phyloP scores from a whole-genome alignment of 2,888 invertebrate species.

The Nowickia ferox region DNA sequence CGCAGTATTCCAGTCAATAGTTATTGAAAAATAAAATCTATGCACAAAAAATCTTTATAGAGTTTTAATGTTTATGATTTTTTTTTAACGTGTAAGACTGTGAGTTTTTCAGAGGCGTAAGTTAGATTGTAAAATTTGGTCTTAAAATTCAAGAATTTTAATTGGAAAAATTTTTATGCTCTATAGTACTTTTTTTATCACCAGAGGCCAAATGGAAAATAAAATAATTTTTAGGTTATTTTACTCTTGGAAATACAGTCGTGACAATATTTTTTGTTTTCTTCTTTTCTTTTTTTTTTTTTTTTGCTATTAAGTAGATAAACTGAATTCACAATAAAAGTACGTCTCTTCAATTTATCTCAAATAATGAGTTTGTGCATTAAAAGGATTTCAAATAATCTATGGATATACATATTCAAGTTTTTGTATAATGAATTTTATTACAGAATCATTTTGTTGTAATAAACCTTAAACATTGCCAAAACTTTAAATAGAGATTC shows the following conservation, averaged over 20 bases:
- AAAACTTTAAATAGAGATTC: neutral
- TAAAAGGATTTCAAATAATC: neutral
- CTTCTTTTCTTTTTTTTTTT: conserved; percentile 25
- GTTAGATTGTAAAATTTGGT: conserved; percentile 60
- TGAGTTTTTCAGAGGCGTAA: conserved; percentile 58
- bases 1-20: conserved; percentile 39
- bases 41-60: conserved; percentile 55
- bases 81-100: conserved; percentile 17
- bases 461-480: neutral
- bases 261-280: too few relatives aligned
- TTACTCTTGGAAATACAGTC: conserved; percentile 41
- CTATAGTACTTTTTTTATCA: conserved; percentile 23
- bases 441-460: neutral
- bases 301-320: neutral
- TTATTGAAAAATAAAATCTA: conserved; percentile 46
- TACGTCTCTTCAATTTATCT: neutral
- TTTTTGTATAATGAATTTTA: neutral
- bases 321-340: neutral
- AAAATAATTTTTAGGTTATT: conserved; percentile 28
- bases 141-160: conserved; percentile 67
- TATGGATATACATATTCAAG: too few relatives aligned
- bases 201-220: conserved; percentile 25
- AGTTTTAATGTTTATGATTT: conserved; percentile 56
- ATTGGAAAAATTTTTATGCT: conserved; percentile 64
- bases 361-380: conserved; percentile 7